Percentiles rank a stretch among this genome's conserved stretches.
Evolutionary conservation across 2,113 vertebrate species (phyloP).

Genomic region (Leucosticte australis): DNA sequence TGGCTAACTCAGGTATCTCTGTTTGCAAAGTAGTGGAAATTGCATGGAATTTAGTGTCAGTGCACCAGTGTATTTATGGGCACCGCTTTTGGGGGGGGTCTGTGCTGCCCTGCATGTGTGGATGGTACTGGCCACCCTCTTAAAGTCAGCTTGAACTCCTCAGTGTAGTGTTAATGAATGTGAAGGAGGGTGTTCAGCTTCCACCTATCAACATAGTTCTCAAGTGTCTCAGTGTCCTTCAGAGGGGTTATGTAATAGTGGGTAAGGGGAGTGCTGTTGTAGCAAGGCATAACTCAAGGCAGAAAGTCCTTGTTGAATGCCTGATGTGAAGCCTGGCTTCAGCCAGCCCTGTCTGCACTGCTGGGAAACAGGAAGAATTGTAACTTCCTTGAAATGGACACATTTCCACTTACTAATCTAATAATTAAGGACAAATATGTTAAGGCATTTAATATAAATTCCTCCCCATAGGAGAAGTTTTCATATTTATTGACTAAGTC

Average conservation of each 20-base stretch:
- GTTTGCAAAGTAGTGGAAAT: neutral
- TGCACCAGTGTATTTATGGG: rapidly evolving
- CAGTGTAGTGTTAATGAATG: rapidly evolving
- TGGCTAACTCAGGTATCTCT: neutral
- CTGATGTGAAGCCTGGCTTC: neutral
- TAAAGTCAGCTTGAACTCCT: neutral
- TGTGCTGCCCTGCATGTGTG: neutral
- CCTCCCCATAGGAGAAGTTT: neutral
- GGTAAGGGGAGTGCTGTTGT: neutral
- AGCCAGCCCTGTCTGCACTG: neutral
- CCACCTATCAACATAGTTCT: neutral
- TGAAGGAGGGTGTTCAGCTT: neutral
- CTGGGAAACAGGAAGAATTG: rapidly evolving
- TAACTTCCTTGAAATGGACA: neutral
- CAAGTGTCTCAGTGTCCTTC: neutral
- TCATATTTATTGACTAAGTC: neutral
- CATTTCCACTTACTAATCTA: neutral
- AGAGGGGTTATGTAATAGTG: neutral
- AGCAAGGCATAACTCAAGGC: neutral
- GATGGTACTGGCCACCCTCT: neutral
- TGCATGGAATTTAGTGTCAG: neutral
- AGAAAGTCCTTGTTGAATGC: neutral
- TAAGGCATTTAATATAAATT: neutral
- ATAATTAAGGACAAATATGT: neutral
- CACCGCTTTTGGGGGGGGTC: rapidly evolving